Base-by-base conservation (phyloP, 1,140 invertebrate genomes). In the Dendroctonus ponderosae region DNA sequence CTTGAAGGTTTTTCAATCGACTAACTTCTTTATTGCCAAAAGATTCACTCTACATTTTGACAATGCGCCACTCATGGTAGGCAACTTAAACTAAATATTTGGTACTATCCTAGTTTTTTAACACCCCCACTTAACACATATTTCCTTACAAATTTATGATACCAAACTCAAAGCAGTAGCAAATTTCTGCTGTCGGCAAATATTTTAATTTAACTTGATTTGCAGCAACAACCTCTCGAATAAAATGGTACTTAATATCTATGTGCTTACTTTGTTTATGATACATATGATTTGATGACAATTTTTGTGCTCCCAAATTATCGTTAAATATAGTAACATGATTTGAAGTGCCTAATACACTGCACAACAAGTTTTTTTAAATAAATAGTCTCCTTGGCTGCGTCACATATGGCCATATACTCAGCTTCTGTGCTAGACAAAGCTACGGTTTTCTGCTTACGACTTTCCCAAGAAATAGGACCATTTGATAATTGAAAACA, bases 351-450 rank as follows among this genome's bases (percentile, higher is more conserved):
- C 12, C 48, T 26, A 26, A 68, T 49, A 71, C 71, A 67, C 75
- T 66, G 11, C 50, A 49, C 41, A 74, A 57, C 12, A n/a, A n/a
- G n/a, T n/a, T 72, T 67, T 54, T 49, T 79, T 59, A 74, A 66
- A 66, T 62, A 76, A 40, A 71, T 67, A 26, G n/a, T n/a, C 66
- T 77, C 75, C 69, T 73, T 75, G 41, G 65, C 15, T 8, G 59
- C 70, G 60, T 72, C 71, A 41, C 71, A 65, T 37, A 77, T 46
- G 6, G 74, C 73, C 60, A 79, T 75, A 62, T 78, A 79, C 62
- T 82, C 79, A 6, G 79, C 75, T 73, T 81, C 78, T 26, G 73
- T 76, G n/a, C 70, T 79, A 14, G 74, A 78, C 37, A 80, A 59
- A 12, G 78, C 72, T 0, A 79, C 74, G 12, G 70, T 74, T 53